Percentiles rank a stretch among this genome's conserved stretches.
phyloP scores from a whole-genome alignment of 2,113 vertebrate genomes.

The Noturus placidus region DNA sequence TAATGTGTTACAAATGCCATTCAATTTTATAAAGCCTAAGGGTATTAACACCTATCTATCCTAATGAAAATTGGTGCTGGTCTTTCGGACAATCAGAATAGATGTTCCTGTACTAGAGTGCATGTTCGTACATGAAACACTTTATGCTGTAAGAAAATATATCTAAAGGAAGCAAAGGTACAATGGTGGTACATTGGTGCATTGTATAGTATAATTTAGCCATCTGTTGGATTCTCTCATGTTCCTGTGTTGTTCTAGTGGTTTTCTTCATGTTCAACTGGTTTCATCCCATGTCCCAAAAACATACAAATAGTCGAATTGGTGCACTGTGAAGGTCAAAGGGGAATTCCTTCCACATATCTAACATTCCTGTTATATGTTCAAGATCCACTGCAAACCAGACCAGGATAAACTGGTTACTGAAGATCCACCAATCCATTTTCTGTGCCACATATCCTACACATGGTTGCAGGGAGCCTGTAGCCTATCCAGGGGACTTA shows the following conservation, averaged over 20 bases:
- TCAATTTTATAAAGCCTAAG: background rate
- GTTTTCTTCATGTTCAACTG: background rate
- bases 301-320: background rate
- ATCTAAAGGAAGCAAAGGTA: background rate
- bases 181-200: background rate
- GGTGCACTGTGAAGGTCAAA: background rate
- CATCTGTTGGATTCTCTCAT: background rate
- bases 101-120: background rate
- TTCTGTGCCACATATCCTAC: no score
- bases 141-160: background rate
- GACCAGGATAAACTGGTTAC: background rate
- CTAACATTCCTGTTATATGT: background rate
- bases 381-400: background rate
- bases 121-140: background rate
- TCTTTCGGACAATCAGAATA: background rate
- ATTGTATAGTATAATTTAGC: background rate
- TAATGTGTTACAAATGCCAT: background rate
- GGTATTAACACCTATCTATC: background rate
- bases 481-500: no score
- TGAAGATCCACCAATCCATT: no score
- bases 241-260: background rate
- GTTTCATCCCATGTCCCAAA: background rate
- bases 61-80: background rate
- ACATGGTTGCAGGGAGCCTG: no score
- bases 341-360: background rate